These are phyloP conservation scores for Thumatha senex DNA, from an alignment of 2,888 invertebrate genomes.

Conservation along the genomic window DNA sequence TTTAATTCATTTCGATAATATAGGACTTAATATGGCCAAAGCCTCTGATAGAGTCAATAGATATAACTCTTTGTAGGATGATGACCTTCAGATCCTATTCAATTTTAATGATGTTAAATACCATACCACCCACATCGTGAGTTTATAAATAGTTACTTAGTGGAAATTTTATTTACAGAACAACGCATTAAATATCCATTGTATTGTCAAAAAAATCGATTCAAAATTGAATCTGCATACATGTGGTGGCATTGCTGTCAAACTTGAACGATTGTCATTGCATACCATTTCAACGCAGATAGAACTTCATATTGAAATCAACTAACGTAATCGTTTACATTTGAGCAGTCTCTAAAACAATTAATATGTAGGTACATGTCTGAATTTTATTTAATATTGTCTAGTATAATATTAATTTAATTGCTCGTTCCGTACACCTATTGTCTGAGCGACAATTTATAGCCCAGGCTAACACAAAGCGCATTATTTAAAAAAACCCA, in stretches of 20 bases:
- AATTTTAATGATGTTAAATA: no score
- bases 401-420: conserved; percentile 71
- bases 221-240: conserved; percentile 23
- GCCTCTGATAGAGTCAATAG: no score
- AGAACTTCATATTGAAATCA: conserved; percentile 44
- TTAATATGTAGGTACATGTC: conserved; percentile 48
- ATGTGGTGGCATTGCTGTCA: conserved; percentile 20
- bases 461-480: conserved; percentile 39
- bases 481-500: conserved; percentile 27
- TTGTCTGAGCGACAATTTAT: conserved; percentile 67
- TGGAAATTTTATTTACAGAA: no score
- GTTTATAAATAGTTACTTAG: not conserved
- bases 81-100: no score
- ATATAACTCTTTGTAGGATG: no score
- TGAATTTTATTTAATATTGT: conserved; percentile 31
- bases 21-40: no score
- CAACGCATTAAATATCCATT: conserved; percentile 24
- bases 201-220: conserved; percentile 23
- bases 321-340: conserved; percentile 37
- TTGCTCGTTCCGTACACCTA: conserved; percentile 52
- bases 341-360: conserved; percentile 40
- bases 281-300: conserved; percentile 17
- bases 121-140: conserved; percentile 21
- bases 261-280: conserved; percentile 24
- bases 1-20: no score